Conservation (phyloP, 2,797 vertebrate species). For the Leptodactylus fallax region DNA sequence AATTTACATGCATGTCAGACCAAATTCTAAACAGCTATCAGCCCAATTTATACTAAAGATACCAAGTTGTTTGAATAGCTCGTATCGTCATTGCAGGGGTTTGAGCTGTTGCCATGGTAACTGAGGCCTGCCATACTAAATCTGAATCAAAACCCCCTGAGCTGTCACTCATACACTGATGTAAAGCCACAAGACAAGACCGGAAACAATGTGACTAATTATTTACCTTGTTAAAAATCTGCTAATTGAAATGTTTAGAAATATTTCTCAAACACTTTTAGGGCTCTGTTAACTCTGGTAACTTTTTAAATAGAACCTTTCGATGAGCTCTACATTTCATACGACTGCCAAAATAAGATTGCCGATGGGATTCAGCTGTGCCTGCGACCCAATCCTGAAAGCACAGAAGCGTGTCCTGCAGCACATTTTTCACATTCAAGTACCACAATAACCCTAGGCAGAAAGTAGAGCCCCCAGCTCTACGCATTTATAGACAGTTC, state of each 20-base stretch:
- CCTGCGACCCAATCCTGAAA: not conserved
- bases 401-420: not conserved
- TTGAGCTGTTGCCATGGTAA: conserved; percentile 55
- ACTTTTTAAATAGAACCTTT: not conserved
- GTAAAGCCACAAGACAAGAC: not conserved
- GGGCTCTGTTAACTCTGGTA: not conserved
- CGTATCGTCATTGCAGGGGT: conserved; percentile 54
- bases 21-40: conserved; percentile 61
- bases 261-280: not conserved
- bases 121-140: conserved; percentile 54
- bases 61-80: conserved; percentile 36
- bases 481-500: no score
- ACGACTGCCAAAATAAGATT: not conserved
- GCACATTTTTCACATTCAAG: not conserved
- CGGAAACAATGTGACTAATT: conserved; percentile 36
- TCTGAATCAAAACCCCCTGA: conserved; percentile 36
- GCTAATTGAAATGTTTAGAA: conserved; percentile 12
- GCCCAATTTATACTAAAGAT: conserved; percentile 54
- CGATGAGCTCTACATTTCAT: not conserved
- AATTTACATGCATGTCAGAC: conserved; percentile 60
- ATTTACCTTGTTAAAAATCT: conserved; percentile 21
- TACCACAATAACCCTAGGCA: not conserved
- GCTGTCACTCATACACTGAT: conserved; percentile 53
- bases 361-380: not conserved
- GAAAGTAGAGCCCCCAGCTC: no score